phyloP scores from a whole-genome alignment of 2,113 vertebrate genomes.

The Petrocephalus microphthalmus region DNA sequence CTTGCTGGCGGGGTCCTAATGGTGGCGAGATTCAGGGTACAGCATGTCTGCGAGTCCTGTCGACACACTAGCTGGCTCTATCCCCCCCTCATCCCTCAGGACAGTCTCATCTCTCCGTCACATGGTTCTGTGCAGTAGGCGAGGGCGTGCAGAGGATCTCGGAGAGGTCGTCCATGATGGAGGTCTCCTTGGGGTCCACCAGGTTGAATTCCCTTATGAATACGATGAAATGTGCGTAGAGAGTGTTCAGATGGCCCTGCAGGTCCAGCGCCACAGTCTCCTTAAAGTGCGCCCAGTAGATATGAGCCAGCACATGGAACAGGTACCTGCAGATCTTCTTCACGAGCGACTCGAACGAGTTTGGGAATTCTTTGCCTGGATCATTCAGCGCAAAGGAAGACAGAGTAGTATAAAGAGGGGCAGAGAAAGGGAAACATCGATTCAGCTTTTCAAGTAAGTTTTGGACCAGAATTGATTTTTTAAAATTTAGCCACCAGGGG shows the following conservation, averaged over 20 bases:
- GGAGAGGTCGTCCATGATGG: conserved; percentile 96
- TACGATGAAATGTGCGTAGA: conserved; percentile 95
- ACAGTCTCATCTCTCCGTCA: conserved; percentile 93
- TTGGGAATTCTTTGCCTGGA: conserved; percentile 91
- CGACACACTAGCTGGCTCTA: conserved; percentile 39
- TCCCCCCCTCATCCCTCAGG: conserved; percentile 37
- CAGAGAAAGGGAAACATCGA: not conserved
- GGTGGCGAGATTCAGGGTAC: conserved; percentile 51
- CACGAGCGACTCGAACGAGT: conserved; percentile 91
- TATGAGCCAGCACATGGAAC: conserved; percentile 96
- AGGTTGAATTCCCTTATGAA: conserved; percentile 96
- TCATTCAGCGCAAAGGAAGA: conserved; percentile 23
- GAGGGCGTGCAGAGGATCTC: conserved; percentile 82
- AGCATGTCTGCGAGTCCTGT: conserved; percentile 57
- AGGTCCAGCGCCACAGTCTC: conserved; percentile 93
- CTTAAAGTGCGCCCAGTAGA: conserved; percentile 98
- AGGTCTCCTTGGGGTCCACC: conserved; percentile 96
- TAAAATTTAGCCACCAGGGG: not conserved
- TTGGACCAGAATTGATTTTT: not conserved
- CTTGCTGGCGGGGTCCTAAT: conserved; percentile 47
- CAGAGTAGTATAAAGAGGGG: not conserved
- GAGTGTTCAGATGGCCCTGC: conserved; percentile 95
- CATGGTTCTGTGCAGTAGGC: conserved; percentile 84
- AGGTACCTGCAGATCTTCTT: conserved; percentile 96
- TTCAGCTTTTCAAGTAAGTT: not conserved